Base-by-base conservation (phyloP, 2,888 invertebrate species). In the Germaria angustata region DNA sequence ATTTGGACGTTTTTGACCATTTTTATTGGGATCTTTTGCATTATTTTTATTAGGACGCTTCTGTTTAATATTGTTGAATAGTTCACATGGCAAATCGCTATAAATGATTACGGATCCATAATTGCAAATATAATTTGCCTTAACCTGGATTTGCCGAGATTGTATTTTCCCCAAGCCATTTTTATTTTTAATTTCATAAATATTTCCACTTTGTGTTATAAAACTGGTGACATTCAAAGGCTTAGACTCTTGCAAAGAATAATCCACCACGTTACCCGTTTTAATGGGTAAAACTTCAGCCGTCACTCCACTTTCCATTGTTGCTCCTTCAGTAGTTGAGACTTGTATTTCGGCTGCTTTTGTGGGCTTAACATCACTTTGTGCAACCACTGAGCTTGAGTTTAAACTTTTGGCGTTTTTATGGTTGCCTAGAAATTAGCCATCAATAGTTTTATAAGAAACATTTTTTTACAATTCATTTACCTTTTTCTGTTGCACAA, bases 21-120 rank as follows among this genome's bases (percentile, higher is more conserved):
- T 53, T n/a, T 71, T 49, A 28, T 57, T 65, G 11, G 57, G 59
- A n/a, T 65, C 71, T 34, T 72, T 28, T 28, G 3, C 4, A 0
- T 0, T 0, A 20, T 36, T 53, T 20, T 71, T 55, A 28, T 57
- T 65, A 8, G 57, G 59, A n/a, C 36, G 57, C 1, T 83, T 81
- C 8, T 84, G 81, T 32, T 15, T 49, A 0, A 89, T 82, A 9
- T 80, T 86, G 51, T 85, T 86, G n/a, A 89, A 78, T 68, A 87
- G 65, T 2, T 88, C 86, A 66, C 89, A 90, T 39, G 90, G 89
- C 17, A 87, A 84, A 73, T 90, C 89, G 76, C 89, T 90, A 81
- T 89, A 90, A 71, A 90, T 88, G 1, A 90, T 88, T 2, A 90
- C 86, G 2, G 81, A 85, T 66, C 90, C 90, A 9, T 89, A 89